Percentiles rank a stretch among this genome's conserved stretches.
phyloP scores from a whole-genome alignment of 2,888 invertebrate genomes.

The Acronicta psi region DNA sequence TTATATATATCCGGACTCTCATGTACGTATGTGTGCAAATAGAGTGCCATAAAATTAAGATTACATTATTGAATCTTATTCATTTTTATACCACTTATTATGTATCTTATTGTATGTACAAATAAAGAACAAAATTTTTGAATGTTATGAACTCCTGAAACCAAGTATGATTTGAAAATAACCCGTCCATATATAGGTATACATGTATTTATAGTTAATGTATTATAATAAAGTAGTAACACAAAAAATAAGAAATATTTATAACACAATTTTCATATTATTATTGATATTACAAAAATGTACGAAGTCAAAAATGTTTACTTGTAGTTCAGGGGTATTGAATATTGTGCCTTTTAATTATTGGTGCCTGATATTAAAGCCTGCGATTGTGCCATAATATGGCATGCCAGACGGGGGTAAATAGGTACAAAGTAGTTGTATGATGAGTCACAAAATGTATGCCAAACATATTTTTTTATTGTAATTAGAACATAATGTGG shows the following conservation, averaged over 20 bases:
- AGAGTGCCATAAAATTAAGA: slow-evolving; percentile 82
- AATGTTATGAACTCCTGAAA: slow-evolving; percentile 40
- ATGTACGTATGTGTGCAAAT: slow-evolving; percentile 74
- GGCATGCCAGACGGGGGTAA: slow-evolving; percentile 68
- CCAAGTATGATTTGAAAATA: slow-evolving; percentile 47
- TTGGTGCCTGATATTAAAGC: slow-evolving; percentile 75
- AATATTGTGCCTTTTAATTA: slow-evolving; percentile 73
- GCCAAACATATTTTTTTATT: slow-evolving; percentile 84
- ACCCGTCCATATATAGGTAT: slow-evolving; percentile 52
- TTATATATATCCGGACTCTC: slow-evolving; percentile 68
- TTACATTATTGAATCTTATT: slow-evolving; percentile 67
- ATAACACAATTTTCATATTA: slow-evolving; percentile 47
- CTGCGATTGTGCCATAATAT: slow-evolving; percentile 75
- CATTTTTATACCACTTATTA: slow-evolving; percentile 58
- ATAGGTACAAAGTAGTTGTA: slow-evolving; percentile 83
- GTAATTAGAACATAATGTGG: slow-evolving; percentile 71
- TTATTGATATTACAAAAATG: slow-evolving; percentile 53
- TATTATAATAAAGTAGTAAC: slow-evolving; percentile 31
- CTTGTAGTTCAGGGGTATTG: slow-evolving; percentile 52
- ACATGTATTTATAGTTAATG: slow-evolving; percentile 40
- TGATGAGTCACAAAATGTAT: slow-evolving; percentile 87
- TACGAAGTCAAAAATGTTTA: slow-evolving; percentile 37
- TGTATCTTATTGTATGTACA: slow-evolving; percentile 62
- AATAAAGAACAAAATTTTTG: slow-evolving; percentile 52
- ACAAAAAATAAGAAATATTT: slow-evolving; percentile 18